phyloP scores from a whole-genome alignment of 2,888 invertebrate genomes.

The Heteropelma amictum region DNA sequence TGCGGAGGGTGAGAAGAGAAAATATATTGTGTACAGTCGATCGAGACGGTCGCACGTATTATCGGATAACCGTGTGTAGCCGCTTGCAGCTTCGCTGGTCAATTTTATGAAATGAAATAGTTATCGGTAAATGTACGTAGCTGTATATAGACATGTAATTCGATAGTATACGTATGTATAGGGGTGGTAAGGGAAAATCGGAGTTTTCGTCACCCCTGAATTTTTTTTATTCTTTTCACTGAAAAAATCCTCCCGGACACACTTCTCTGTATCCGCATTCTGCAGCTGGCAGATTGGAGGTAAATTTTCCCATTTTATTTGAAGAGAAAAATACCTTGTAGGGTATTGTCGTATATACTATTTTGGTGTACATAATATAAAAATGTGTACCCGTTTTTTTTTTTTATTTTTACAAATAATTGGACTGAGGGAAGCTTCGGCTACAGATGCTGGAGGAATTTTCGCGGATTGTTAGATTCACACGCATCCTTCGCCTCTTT shows the following conservation, averaged over 20 bases:
- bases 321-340: no score
- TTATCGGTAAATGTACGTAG: background rate
- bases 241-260: no score
- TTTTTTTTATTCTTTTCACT: no score
- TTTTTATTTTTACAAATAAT: slow-evolving; percentile 10
- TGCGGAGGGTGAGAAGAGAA: slow-evolving; percentile 49
- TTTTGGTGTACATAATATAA: no score
- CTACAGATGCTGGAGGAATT: slow-evolving; percentile 10
- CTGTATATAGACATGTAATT: background rate
- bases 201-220: no score
- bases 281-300: no score
- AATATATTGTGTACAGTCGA: slow-evolving; percentile 63
- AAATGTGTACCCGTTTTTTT: slow-evolving; percentile 1
- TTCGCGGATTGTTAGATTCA: slow-evolving; percentile 44
- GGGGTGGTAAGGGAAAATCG: no score
- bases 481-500: slow-evolving; percentile 28
- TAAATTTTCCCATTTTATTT: no score
- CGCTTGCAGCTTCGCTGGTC: slow-evolving; percentile 23
- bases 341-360: no score
- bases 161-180: background rate
- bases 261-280: no score
- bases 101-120: slow-evolving; percentile 40
- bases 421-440: slow-evolving; percentile 1
- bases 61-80: slow-evolving; percentile 43
- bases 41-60: slow-evolving; percentile 53